These are phyloP conservation scores for Dolichallabes microphthalmus DNA, from an alignment of 2,113 vertebrate genomes.

Conservation along the genomic window DNA sequence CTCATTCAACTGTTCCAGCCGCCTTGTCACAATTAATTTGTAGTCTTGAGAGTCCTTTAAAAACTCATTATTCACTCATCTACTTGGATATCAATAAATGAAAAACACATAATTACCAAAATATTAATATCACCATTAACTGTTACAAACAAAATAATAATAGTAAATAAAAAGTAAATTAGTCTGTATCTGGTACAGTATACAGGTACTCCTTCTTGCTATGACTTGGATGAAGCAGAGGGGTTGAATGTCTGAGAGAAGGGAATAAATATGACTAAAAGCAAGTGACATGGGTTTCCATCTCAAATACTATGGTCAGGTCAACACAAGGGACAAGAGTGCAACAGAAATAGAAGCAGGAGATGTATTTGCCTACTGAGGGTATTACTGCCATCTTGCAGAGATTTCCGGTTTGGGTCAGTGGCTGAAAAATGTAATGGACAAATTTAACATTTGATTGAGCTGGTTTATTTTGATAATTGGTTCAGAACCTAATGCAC, in stretches of 20 bases:
- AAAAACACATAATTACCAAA: not conserved
- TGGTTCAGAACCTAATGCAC: not conserved
- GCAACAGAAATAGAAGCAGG: conserved; percentile 2
- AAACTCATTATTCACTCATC: not conserved
- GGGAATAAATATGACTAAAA: not conserved
- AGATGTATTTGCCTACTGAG: conserved; percentile 3
- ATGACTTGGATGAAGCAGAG: not conserved
- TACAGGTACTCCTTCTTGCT: not conserved
- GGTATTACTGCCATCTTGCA: not conserved
- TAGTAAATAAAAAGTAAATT: not conserved
- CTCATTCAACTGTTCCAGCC: conserved; percentile 19
- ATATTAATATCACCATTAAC: not conserved
- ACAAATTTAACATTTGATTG: not conserved
- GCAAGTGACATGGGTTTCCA: conserved; percentile 23
- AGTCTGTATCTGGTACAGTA: not conserved
- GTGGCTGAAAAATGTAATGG: not conserved
- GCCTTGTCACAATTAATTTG: not conserved
- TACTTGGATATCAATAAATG: not conserved
- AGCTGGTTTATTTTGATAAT: conserved; percentile 10
- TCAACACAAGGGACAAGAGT: conserved; percentile 10
- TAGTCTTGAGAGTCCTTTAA: conserved; percentile 10
- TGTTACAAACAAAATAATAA: not conserved
- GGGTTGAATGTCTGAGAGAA: conserved; percentile 3
- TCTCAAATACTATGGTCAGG: conserved; percentile 24
- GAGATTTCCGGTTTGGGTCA: conserved; percentile 5